These are phyloP conservation scores for Vireo griseus DNA, from an alignment of 2,797 vertebrate genomes.

Conservation along the genomic window DNA sequence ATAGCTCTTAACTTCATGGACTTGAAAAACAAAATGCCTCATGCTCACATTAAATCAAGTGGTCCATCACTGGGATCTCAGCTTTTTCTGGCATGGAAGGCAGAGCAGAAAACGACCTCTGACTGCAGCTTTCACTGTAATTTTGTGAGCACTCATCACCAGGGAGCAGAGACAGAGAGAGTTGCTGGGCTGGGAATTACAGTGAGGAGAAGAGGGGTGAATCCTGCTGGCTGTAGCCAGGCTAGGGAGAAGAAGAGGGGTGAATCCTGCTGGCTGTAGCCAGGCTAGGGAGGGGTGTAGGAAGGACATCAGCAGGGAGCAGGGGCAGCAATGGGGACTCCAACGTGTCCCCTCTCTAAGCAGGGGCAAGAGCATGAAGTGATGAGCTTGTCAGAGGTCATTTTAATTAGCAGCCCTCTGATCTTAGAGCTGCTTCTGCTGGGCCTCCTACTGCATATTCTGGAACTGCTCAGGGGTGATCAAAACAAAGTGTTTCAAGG, in stretches of 20 bases:
- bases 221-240: background rate
- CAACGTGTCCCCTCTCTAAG: rapidly evolving
- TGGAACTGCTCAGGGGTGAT: background rate
- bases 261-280: background rate
- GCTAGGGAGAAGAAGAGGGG: background rate
- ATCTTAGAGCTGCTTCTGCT: background rate
- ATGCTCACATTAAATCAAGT: conserved; percentile 3
- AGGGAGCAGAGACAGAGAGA: background rate
- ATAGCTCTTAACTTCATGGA: conserved; percentile 46
- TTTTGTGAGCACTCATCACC: background rate
- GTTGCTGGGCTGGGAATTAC: background rate
- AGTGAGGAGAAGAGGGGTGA: background rate
- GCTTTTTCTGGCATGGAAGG: background rate
- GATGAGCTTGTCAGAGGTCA: background rate
- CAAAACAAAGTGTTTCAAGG: background rate
- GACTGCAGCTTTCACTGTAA: background rate
- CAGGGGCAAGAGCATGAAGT: background rate
- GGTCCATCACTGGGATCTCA: background rate
- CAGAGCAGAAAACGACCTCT: background rate
- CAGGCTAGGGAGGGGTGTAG: background rate
- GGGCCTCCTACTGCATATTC: background rate
- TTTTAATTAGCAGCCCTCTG: background rate
- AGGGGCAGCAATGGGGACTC: background rate
- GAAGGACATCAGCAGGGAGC: background rate
- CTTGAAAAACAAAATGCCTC: conserved; percentile 34